Percentiles rank a stretch among this genome's conserved stretches.
phyloP scores from a whole-genome alignment of 1,140 invertebrate genomes.

The Adelges cooleyi region DNA sequence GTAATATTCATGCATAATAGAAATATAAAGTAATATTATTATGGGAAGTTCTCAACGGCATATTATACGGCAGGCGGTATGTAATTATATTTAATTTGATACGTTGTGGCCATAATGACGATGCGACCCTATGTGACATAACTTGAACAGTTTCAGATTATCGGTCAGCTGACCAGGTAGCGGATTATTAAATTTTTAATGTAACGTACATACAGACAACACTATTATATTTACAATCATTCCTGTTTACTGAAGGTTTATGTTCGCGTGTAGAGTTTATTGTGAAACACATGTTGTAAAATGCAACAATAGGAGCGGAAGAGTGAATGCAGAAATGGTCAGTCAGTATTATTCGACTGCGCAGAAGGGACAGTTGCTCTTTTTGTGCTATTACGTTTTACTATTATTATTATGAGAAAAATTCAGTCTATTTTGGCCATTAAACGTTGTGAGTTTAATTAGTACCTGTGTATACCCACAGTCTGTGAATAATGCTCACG shows the following conservation, averaged over 20 bases:
- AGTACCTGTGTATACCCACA: neutral
- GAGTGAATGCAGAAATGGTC: conserved; percentile 2
- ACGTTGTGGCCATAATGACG: no score
- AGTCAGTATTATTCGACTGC: neutral
- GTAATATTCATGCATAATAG: no score
- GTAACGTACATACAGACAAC: neutral
- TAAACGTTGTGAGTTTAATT: conserved; percentile 19
- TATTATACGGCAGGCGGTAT: no score
- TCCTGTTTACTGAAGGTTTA: neutral
- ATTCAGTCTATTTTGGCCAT: neutral
- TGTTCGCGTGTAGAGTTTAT: neutral
- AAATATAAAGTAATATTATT: no score
- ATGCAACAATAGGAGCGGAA: neutral
- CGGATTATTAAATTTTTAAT: conserved; percentile 20
- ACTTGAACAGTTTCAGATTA: neutral
- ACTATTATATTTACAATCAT: no score
- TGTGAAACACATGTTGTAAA: conserved; percentile 27
- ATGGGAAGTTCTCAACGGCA: no score
- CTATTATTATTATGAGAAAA: conserved; percentile 19
- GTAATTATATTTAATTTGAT: no score
- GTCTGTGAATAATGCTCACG: no score
- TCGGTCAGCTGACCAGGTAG: conserved; percentile 10
- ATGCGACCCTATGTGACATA: no score
- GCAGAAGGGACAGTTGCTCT: no score
- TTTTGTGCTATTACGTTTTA: neutral